Evolutionary conservation across 2,113 vertebrate species (phyloP), one percentile per base, ranked within the genome.

Genomic region (Dipodomys stephensi): DNA sequence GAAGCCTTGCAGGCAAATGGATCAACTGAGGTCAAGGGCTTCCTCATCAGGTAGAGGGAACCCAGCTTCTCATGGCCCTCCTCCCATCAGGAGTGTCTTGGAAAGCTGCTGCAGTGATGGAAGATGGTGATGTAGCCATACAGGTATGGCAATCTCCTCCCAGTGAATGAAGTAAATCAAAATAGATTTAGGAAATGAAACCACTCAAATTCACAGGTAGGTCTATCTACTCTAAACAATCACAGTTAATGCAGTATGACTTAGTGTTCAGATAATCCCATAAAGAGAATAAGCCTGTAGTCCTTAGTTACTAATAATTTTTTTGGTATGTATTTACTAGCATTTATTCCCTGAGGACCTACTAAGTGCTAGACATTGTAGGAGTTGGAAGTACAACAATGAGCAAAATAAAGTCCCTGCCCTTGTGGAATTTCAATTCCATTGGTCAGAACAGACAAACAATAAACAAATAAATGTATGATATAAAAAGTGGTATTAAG

Each of bases 181-280:
- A 90, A 83, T n/a, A 80, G 39, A 84, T 69, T 79, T 83, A 76
- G 73, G 89, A 95, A 87, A 73, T 76, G 72, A 96, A 95, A 81
- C n/a, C 46, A 64, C 30, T 65, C 39, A 78, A 78, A 91, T 92
- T 89, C 88, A 44, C 18, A 95, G 69, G 44, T 71, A 91, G 93
- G 78, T 6, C 49, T 10, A 72, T 16, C 39, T 77, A 8, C 46
- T 72, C 4, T 46, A 76, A 91, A 67, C 15, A 85, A 30, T 62
- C 39, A 64, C 23, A 53, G 25, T 57, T 49, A 92, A 82, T 49
- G 89, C 60, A 49, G 23, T 22, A 68, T 46, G 64, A 23, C 73
- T 88, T 85, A 30, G 39, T 82, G 95, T 95, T 89, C 73, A 93
- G 28, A 85, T 16, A 85, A 57, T 85, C 65, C 80, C 60, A 62